These are phyloP conservation scores for Heliothis subflexa DNA, from an alignment of 1,140 invertebrate species.

Conservation along the genomic window DNA sequence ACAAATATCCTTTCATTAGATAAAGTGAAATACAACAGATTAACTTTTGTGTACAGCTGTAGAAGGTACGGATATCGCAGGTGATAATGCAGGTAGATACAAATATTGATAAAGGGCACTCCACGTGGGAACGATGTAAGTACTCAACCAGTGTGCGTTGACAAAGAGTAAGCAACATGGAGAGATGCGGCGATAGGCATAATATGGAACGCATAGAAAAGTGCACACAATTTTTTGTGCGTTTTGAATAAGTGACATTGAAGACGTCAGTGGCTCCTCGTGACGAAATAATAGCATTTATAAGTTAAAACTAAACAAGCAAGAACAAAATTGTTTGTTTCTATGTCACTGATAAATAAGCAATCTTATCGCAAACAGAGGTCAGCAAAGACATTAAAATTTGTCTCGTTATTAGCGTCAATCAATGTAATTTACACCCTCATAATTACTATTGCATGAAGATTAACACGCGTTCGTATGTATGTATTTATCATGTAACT, in stretches of 20 bases:
- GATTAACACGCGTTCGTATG: neutral
- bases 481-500: neutral
- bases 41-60: conserved; percentile 35
- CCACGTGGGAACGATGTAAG: conserved; percentile 44
- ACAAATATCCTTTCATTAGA: neutral
- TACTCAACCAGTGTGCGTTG: conserved; percentile 5
- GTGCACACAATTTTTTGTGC: neutral
- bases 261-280: too few species aligned
- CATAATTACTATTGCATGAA: neutral
- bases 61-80: conserved; percentile 37
- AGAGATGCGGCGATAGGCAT: conserved; percentile 3
- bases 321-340: neutral
- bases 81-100: conserved; percentile 53
- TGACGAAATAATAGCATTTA: too few species aligned
- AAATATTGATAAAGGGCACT: conserved; percentile 51
- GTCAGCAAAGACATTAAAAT: neutral
- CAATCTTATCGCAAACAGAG: conserved; percentile 2
- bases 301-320: too few species aligned
- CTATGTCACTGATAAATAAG: neutral
- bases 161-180: conserved; percentile 10
- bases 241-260: too few species aligned
- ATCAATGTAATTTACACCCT: neutral
- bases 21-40: conserved; percentile 7
- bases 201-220: neutral
- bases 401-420: neutral